phyloP scores from a whole-genome alignment of 2,797 vertebrate genomes.

The Ibycter americanus region DNA sequence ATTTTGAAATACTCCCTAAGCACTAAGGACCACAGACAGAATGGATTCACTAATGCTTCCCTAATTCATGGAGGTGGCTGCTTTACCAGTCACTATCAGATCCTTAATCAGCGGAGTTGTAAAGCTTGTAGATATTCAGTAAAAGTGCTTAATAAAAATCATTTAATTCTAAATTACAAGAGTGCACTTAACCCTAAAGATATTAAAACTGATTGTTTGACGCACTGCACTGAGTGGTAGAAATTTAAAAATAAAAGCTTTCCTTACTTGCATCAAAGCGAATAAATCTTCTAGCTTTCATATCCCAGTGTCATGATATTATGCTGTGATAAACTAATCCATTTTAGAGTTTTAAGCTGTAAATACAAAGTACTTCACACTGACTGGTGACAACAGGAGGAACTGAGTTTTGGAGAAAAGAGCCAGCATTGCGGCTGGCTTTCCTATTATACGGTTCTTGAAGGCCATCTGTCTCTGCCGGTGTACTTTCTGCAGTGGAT shows the following conservation, averaged over 20 bases:
- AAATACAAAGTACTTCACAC: conserved; percentile 82
- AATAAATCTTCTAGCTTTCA: conserved; percentile 65
- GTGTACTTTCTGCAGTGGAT: not conserved
- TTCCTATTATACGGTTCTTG: conserved; percentile 18
- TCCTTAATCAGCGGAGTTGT: conserved; percentile 78
- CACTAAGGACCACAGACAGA: conserved; percentile 50
- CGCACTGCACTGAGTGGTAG: conserved; percentile 72
- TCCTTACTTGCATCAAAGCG: conserved; percentile 74
- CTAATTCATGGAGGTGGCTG: conserved; percentile 72
- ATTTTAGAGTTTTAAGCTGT: conserved; percentile 75
- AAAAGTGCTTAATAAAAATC: conserved; percentile 83
- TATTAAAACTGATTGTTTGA: conserved; percentile 83
- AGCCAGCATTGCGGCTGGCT: conserved; percentile 29
- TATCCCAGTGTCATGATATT: conserved; percentile 73
- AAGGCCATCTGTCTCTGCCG: not conserved
- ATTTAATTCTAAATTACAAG: conserved; percentile 82
- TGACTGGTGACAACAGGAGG: conserved; percentile 74
- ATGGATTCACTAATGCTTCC: conserved; percentile 72
- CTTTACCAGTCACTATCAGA: conserved; percentile 75
- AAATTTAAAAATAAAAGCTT: conserved; percentile 81
- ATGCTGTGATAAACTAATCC: conserved; percentile 75
- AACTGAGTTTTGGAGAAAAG: conserved; percentile 73
- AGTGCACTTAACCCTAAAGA: conserved; percentile 83
- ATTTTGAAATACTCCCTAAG: conserved; percentile 60
- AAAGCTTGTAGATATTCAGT: conserved; percentile 78